These are phyloP conservation scores for Macropodus opercularis DNA, from an alignment of 2,797 vertebrate species.

Conservation along the genomic window DNA sequence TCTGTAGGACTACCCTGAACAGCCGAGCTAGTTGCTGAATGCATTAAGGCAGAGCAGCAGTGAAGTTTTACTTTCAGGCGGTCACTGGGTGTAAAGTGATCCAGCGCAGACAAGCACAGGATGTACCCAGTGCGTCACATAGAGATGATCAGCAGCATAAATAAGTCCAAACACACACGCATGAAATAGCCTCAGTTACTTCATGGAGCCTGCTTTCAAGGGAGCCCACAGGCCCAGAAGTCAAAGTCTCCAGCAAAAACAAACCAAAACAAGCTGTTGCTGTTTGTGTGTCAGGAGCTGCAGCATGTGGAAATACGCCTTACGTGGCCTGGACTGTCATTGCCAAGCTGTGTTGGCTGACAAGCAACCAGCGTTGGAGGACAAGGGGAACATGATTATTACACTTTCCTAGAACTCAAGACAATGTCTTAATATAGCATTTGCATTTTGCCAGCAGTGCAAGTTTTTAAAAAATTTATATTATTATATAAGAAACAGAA, in stretches of 20 bases:
- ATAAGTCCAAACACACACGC: slow-evolving; percentile 23
- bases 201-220: slow-evolving; percentile 21
- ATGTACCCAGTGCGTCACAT: slow-evolving; percentile 44
- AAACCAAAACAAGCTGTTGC: slow-evolving; percentile 32
- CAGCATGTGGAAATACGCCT: slow-evolving; percentile 3
- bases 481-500: neutral
- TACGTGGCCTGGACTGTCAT: slow-evolving; percentile 5
- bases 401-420: neutral
- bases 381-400: neutral
- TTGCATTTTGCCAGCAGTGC: neutral
- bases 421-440: neutral
- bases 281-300: slow-evolving; percentile 35
- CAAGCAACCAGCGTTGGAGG: neutral
- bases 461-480: neutral
- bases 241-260: slow-evolving; percentile 39
- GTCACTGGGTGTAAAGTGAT: slow-evolving; percentile 39
- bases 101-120: slow-evolving; percentile 29
- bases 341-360: neutral
- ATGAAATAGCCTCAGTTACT: neutral
- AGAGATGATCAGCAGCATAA: slow-evolving; percentile 35
- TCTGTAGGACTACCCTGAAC: neutral
- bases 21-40: slow-evolving; percentile 17
- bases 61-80: slow-evolving; percentile 19
- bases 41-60: neutral
- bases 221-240: slow-evolving; percentile 8